These are phyloP conservation scores for Mesembrinibis cayennensis DNA, from an alignment of 2,113 vertebrate species.

Conservation along the genomic window DNA sequence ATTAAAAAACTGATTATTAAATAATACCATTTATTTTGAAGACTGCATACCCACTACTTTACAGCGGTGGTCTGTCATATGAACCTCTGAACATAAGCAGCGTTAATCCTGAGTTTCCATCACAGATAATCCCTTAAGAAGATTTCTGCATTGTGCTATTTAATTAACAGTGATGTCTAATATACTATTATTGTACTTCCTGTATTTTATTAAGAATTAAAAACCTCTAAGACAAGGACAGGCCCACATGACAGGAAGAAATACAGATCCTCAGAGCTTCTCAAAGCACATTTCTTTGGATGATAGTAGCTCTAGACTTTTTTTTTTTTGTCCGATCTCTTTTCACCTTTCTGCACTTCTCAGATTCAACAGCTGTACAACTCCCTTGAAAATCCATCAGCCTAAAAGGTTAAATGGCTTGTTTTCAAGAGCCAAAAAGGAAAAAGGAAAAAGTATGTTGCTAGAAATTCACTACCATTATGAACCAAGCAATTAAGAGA, in stretches of 20 bases:
- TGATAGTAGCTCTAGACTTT: not conserved
- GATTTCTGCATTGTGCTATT: not conserved
- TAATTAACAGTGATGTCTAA: not conserved
- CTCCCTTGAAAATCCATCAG: not conserved
- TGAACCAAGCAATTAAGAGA: not conserved
- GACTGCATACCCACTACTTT: not conserved
- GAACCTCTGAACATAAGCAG: not conserved
- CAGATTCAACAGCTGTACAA: not conserved
- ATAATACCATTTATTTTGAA: not conserved
- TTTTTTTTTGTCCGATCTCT: not conserved
- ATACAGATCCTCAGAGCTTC: not conserved
- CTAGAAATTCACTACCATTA: not conserved
- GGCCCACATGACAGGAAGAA: not conserved
- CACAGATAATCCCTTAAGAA: not conserved
- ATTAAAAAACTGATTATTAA: not conserved
- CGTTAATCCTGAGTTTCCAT: not conserved
- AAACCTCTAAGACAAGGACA: not conserved
- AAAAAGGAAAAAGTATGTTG: not conserved
- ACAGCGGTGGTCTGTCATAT: not conserved
- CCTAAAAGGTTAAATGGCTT: not conserved
- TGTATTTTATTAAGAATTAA: not conserved
- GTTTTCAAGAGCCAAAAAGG: not conserved
- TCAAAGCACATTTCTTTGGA: not conserved
- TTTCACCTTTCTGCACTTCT: not conserved
- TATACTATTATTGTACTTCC: not conserved